Conservation (phyloP, 2,797 vertebrate genomes). For the Arnoldichthys spilopterus region DNA sequence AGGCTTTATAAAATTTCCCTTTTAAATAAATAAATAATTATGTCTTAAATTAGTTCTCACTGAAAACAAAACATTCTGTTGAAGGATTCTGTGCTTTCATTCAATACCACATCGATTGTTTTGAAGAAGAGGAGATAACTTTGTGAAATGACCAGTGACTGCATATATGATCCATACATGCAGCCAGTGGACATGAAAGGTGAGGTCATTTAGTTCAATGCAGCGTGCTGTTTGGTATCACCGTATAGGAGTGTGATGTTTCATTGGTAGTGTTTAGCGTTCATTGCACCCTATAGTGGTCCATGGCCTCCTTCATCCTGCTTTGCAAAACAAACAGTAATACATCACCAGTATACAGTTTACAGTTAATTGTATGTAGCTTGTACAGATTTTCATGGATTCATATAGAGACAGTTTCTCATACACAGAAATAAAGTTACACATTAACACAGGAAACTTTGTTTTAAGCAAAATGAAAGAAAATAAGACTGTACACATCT, state of each 20-base stretch:
- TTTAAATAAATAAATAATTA: background rate
- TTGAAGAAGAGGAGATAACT: no score
- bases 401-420: background rate
- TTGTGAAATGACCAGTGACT: no score
- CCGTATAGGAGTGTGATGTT: no score
- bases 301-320: background rate
- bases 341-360: background rate
- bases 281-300: background rate
- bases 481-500: background rate
- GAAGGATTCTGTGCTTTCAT: background rate
- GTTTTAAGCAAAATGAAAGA: background rate
- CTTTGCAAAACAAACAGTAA: slow-evolving; percentile 16
- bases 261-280: background rate
- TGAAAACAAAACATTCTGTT: background rate
- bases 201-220: background rate
- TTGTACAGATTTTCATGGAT: slow-evolving; percentile 12
- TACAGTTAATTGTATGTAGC: background rate
- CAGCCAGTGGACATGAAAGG: background rate
- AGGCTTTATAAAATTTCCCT: no score
- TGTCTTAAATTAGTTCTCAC: background rate
- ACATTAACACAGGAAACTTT: background rate
- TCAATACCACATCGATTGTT: no score
- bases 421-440: background rate
- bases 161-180: background rate
- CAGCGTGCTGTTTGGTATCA: background rate